Evolutionary conservation across 2,797 vertebrate genomes (phyloP), one percentile per base, ranked within the genome.

Genomic region (Aphelocoma californica): DNA sequence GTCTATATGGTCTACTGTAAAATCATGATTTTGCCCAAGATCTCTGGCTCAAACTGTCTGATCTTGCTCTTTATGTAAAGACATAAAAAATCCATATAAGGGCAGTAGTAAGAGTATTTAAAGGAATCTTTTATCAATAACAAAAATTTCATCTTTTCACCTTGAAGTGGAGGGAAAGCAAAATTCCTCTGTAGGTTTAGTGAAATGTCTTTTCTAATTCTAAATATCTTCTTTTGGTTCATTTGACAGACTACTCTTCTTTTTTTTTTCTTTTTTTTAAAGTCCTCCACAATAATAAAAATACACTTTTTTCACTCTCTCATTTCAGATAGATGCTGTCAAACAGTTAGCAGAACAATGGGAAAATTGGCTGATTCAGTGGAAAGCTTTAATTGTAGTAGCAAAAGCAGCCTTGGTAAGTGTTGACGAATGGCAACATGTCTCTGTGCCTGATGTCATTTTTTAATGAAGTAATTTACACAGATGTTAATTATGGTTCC

Each of bases 371-470:
- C 81, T 99, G 77, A 97, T 98, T 95, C 98, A 99, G 71, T 89
- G 98, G 88, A 98, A 98, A 95, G 67, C 64, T 74, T 98, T 98
- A 97, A 36, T 36, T 36, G 36, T 36, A 36, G 36, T 36, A 36
- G 36, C 98, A 40, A 98, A 97, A 84, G 65, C 92, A 54, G 94
- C 98, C 51, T 57, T 99, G 98, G 99, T 99, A 94, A 98, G 98
- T 95, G 16, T 38, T 85, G 69, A 47, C 7, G 4, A 61, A 87
- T 51, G 29, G 25, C 53, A n/a, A 40, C 48, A 36, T 36, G 32
- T 57, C 80, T 32, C 47, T 50, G 14, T 65, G 86, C 32, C 34
- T 40, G n/a, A 31, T 67, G 29, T 31, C 15, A 3, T 60, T 45
- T 53, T 78, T 50, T 21, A 40, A n/a, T 40, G 31, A 50, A 58